These are phyloP conservation scores for Mesopsocus fuscifrons DNA, from an alignment of 2,888 invertebrate species.

Conservation along the genomic window DNA sequence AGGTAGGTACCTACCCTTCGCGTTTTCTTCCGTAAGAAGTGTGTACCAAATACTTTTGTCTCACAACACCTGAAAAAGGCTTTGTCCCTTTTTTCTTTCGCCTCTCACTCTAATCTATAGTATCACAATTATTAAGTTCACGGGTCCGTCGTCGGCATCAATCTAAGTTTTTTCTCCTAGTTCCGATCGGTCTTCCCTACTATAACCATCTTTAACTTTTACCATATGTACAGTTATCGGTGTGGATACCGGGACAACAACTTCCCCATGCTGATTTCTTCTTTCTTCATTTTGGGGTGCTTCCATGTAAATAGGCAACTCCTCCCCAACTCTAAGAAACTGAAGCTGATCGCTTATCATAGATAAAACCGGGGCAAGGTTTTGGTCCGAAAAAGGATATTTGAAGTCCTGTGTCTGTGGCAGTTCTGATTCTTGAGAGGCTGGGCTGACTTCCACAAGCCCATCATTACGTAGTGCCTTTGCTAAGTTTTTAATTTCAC, in stretches of 20 bases:
- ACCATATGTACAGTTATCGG: slow-evolving; percentile 4
- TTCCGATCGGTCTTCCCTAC: no score
- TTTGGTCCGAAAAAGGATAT: slow-evolving; percentile 1
- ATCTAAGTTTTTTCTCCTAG: no score
- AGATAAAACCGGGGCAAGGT: not conserved
- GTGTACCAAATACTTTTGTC: no score
- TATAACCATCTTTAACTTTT: not conserved
- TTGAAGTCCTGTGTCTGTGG: not conserved
- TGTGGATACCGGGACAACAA: not conserved
- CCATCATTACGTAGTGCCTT: not conserved
- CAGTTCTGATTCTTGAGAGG: not conserved
- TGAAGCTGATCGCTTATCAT: slow-evolving; percentile 6
- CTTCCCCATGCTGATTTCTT: not conserved
- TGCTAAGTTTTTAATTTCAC: not conserved
- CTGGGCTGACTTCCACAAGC: not conserved
- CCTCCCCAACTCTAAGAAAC: slow-evolving; percentile 3
- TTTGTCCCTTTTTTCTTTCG: no score
- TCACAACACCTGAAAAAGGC: no score
- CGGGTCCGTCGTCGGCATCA: no score
- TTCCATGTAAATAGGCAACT: not conserved
- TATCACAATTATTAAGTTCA: no score
- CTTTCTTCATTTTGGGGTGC: not conserved
- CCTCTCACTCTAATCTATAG: no score
- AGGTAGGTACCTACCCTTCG: no score
- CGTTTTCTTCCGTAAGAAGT: no score